Evolutionary conservation across 2,113 vertebrate species (phyloP), one percentile per base, ranked within the genome.

Genomic region (Furnarius figulus): DNA sequence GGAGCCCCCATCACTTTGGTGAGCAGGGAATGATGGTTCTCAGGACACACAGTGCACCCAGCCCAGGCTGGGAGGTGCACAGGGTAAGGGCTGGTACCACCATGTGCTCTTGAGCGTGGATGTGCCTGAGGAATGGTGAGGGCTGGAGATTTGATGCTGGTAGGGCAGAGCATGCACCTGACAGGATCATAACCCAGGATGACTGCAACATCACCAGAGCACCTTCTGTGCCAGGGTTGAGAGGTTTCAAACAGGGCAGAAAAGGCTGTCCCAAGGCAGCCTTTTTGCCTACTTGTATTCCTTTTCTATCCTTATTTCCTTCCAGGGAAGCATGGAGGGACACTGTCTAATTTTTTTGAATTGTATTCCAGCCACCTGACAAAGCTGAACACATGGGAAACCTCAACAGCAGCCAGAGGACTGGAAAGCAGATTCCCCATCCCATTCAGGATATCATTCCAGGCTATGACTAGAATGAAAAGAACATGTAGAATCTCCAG

Each of bases 361-460:
- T 42, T 74, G 46, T 13, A 31, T 84, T 90, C 81, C 89, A 87
- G 83, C 89, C 75, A 94, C 83, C 76, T 86, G 92, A 90, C 85
- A 85, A 33, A 14, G 21, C 46, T 71, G 73, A 93, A 81, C 0
- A 1, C 79, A 89, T 42, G 76, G 88, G 91, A 90, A 95, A 90
- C 39, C 59, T 67, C 90, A 74, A 39, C 74, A 66, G 68, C 76
- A 93, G 84, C 83, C 93, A 95, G 55, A 58, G 52, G 12, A 67
- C 25, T 81, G 89, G 91, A 92, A 85, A 93, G 76, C 56, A 95
- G 72, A 86, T 52, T 85, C 33, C 40, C 35, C 33, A 44, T 31
- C 63, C 55, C 14, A 1, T 37, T 88, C 82, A 92, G 79, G 55
- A 85, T 46, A 65, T 52, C 83, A 88, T 55, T 61, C 52, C 83